Evolutionary conservation across 2,797 vertebrate species (phyloP), one percentile per base, ranked within the genome.

Genomic region (Sebastolobus alascanus): DNA sequence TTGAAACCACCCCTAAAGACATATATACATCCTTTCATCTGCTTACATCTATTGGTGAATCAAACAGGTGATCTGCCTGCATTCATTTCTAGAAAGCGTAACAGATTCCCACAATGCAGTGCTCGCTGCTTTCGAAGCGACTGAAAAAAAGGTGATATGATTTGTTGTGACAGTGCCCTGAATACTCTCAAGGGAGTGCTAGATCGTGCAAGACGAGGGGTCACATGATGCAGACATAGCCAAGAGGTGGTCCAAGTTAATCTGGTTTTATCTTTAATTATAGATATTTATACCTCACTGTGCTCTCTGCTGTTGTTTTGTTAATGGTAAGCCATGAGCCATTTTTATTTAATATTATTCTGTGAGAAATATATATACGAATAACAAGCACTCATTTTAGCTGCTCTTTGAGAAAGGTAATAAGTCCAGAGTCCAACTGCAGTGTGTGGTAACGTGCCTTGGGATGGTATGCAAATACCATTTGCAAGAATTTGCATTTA

Each of bases 401-500:
- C 43, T 73, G 67, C 56, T 70, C 31, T 68, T 61, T 80, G 43
- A 70, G 31, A 83, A 75, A 77, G 29, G 29, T 80, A 83, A 76
- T 77, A 77, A 75, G 78, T 88, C 76, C 33, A 20, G 40, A 77
- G 68, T 80, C 68, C 1, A 0, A 81, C 77, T 79, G 76, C 69
- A 72, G 74, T 68, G 40, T 56, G 56, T 58, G 77, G 20, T 67
- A 74, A 83, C 77, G 35, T 35, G n/a, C 64, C 68, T 75, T 68
- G 79, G 73, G 84, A 87, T 55, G 55, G 69, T 75, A 81, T 84
- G 81, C 75, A 91, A 82, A 93, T 84, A 76, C 25, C 66, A 83
- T 90, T 85, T 82, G 68, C 61, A 79, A 79, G 59, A 78, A 89
- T 89, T 84, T 86, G 79, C 85, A 85, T 92, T 80, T 75, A 76